phyloP scores from a whole-genome alignment of 2,888 invertebrate species.

The Drosophila dives region DNA sequence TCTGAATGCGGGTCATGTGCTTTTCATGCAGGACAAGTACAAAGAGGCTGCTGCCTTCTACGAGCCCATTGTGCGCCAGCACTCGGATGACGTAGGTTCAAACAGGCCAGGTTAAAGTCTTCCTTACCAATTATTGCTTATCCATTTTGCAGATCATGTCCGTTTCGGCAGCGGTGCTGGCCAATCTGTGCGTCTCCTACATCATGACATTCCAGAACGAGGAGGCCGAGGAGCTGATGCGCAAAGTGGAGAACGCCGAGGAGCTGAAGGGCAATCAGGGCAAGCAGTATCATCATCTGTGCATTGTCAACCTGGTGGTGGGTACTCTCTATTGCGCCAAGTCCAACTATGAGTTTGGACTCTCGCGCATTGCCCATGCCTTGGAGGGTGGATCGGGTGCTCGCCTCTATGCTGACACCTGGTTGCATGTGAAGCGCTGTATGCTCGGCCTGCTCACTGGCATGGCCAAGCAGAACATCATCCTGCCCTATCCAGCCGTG shows the following conservation, averaged over 20 bases:
- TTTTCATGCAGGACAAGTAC: constrained; percentile 99
- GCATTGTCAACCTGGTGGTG: constrained; percentile 99
- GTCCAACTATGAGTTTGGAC: constrained; percentile 99
- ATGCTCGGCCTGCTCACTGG: constrained; percentile 95
- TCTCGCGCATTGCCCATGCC: constrained; percentile 98
- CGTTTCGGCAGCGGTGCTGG: constrained; percentile 98
- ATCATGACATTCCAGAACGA: constrained; percentile 99
- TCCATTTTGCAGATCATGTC: constrained; percentile 89
- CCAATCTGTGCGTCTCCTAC: constrained; percentile 99
- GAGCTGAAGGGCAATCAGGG: constrained; percentile 94
- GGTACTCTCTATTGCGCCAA: constrained; percentile 99
- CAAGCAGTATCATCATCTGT: constrained; percentile 97
- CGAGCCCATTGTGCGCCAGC: constrained; percentile 98
- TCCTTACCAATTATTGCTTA: background rate
- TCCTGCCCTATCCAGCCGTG: constrained; percentile 91
- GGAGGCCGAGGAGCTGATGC: constrained; percentile 99
- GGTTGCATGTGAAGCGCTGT: constrained; percentile 98
- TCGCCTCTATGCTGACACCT: constrained; percentile 98
- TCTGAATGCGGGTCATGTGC: constrained; percentile 98
- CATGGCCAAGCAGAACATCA: constrained; percentile 93
- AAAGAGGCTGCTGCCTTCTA: constrained; percentile 99
- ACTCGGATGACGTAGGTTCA: constrained; percentile 91
- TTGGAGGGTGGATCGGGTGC: constrained; percentile 86
- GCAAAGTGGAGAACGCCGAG: constrained; percentile 99
- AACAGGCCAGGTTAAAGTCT: fast-evolving